Evolutionary conservation across 2,888 invertebrate species (phyloP).

Genomic region (Caenorhabditis parvicauda): DNA sequence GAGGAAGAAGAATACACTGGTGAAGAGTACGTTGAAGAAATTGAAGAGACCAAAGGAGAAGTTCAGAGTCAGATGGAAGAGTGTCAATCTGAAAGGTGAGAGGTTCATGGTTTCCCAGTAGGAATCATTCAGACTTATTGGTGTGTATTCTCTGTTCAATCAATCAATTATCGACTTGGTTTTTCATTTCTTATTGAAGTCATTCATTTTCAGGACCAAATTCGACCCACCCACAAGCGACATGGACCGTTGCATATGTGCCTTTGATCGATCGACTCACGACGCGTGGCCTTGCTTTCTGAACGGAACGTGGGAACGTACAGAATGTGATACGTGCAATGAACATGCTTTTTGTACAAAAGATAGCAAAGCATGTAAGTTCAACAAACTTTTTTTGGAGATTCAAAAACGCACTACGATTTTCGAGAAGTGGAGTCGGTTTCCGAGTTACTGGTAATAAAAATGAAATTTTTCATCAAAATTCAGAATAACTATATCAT

Average conservation of each 20-base stretch:
- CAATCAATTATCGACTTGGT: no score
- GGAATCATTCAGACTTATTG: no score
- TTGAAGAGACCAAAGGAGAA: neutral
- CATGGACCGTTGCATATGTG: constrained; percentile 50
- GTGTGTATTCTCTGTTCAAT: no score
- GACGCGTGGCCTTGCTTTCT: constrained; percentile 44
- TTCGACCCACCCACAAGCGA: constrained; percentile 36
- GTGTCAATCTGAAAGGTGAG: constrained; percentile 21
- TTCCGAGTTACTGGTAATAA: neutral
- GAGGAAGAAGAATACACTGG: neutral
- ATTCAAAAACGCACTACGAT: no score
- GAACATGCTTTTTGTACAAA: constrained; percentile 39
- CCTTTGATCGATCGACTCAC: constrained; percentile 49
- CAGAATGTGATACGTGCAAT: constrained; percentile 38
- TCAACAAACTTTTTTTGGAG: neutral
- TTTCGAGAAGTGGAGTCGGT: no score
- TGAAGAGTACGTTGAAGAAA: neutral
- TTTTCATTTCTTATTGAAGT: no score
- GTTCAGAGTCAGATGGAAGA: constrained; percentile 20
- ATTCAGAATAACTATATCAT: neutral
- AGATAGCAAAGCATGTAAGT: constrained; percentile 34
- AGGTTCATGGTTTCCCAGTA: no score
- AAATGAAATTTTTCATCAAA: neutral
- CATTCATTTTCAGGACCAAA: constrained; percentile 34
- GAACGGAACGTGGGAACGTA: constrained; percentile 31